Conservation (phyloP, 2,888 invertebrate genomes). For the Tipula unca region DNA sequence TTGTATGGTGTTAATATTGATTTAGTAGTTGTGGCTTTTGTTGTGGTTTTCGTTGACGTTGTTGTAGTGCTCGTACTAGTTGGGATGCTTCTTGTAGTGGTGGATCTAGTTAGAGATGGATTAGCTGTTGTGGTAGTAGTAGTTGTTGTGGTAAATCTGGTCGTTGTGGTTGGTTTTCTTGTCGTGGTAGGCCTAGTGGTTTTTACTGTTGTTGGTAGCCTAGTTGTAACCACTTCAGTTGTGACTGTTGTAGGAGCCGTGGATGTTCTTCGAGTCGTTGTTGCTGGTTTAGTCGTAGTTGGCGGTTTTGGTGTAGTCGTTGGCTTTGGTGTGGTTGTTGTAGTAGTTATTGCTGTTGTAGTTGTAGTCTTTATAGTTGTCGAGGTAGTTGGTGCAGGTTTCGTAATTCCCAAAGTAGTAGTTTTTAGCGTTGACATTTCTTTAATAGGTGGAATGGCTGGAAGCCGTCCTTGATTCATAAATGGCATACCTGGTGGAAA, state of each 20-base stretch:
- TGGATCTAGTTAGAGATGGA: background rate
- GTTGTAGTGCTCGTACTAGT: background rate
- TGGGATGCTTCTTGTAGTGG: background rate
- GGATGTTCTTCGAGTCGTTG: slow-evolving; percentile 20
- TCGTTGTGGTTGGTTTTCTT: slow-evolving; percentile 21
- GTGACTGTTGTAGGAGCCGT: background rate
- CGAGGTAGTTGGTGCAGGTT: slow-evolving; percentile 26
- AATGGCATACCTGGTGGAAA: background rate
- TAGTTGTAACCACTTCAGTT: background rate
- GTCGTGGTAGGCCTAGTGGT: background rate
- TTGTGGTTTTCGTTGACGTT: slow-evolving; percentile 2
- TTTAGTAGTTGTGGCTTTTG: background rate
- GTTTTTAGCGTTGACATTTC: background rate
- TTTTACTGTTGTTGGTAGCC: slow-evolving; percentile 19
- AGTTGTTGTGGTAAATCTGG: slow-evolving; percentile 23
- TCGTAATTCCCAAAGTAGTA: background rate
- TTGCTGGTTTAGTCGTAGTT: slow-evolving; percentile 14
- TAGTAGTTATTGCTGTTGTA: slow-evolving; percentile 22
- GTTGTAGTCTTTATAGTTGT: background rate
- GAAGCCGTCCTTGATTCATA: background rate
- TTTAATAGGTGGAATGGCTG: background rate
- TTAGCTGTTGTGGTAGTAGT: background rate
- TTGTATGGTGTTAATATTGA: background rate
- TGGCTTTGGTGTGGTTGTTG: slow-evolving; percentile 21
- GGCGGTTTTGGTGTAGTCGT: slow-evolving; percentile 22